Evolutionary conservation across 2,888 invertebrate species (phyloP).

Genomic region (Nephrotoma guestfalica): DNA sequence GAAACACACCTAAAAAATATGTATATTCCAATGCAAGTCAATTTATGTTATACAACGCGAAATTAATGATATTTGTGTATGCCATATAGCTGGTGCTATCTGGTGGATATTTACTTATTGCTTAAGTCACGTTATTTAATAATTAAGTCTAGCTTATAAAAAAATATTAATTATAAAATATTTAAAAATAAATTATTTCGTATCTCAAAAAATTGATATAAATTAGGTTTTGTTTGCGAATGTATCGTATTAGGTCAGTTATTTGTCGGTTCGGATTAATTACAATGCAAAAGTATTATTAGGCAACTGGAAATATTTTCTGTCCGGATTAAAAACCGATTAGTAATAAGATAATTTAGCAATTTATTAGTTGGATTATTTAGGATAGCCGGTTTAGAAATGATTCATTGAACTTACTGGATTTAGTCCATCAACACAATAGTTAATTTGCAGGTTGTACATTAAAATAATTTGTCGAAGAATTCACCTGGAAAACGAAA

Average conservation of each 20-base stretch:
- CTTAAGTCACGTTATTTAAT: constrained; percentile 3
- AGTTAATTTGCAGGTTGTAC: no score
- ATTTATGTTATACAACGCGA: background rate
- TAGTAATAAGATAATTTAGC: no score
- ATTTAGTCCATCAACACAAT: no score
- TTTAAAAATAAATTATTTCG: background rate
- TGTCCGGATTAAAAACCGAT: background rate
- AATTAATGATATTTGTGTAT: background rate
- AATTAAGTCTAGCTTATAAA: background rate
- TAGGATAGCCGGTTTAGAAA: no score
- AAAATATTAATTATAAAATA: background rate
- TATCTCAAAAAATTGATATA: background rate
- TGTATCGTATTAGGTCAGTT: background rate
- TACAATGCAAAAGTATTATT: background rate
- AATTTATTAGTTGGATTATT: background rate
- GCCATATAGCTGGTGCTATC: background rate
- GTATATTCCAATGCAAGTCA: background rate
- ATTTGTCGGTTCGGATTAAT: background rate
- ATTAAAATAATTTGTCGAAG: no score
- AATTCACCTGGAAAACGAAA: no score
- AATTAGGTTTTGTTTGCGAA: background rate
- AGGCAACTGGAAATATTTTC: background rate
- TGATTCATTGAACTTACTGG: no score
- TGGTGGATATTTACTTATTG: background rate
- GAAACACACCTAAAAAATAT: constrained; percentile 1